Evolutionary conservation across 2,797 vertebrate species (phyloP), one percentile per base, ranked within the genome.

Genomic region (Cuculus canorus): DNA sequence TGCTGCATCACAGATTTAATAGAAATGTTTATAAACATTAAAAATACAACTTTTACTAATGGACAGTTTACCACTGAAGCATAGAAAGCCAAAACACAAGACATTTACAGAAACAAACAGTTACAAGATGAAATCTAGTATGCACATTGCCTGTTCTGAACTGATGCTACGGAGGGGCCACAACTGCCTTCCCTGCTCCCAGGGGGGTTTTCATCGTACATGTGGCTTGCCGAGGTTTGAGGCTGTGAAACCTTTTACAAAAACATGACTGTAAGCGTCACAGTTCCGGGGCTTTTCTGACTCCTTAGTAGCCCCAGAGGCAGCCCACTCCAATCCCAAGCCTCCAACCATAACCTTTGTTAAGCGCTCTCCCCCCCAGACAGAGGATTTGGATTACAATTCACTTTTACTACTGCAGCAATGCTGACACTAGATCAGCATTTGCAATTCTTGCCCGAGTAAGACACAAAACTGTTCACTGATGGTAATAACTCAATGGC

Each of bases 171-270:
- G n/a, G n/a, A n/a, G 52, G 21, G 53, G 57, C 85, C 88, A 0
- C 3, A n/a, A 39, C 27, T 50, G 27, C 59, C 56, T 30, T 19
- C 41, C 70, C 48, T 21, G 7, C 13, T 56, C 59, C 39, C 56
- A 18, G 17, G 10, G 27, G 12, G 3, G 1, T 17, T n/a, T 54
- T 28, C 23, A 24, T 52, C 66, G 7, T 1, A 21, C 7, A 63
- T 0, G 0, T 30, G 35, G 15, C 43, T 78, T 8, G 0, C 47
- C 61, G 53, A 84, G 32, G 16, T 66, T 86, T 73, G 54, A 59
- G 48, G 30, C 50, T n/a, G n/a, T 9, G 7, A 73, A 50, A 52
- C 17, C 35, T 73, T 86, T 43, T 22, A 50, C 30, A 35, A 66
- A 86, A 56, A 14, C 11, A 66, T 37, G 13, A 47, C 66, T 83